Conservation (phyloP, 2,113 vertebrate genomes). For the Argyrosomus japonicus region DNA sequence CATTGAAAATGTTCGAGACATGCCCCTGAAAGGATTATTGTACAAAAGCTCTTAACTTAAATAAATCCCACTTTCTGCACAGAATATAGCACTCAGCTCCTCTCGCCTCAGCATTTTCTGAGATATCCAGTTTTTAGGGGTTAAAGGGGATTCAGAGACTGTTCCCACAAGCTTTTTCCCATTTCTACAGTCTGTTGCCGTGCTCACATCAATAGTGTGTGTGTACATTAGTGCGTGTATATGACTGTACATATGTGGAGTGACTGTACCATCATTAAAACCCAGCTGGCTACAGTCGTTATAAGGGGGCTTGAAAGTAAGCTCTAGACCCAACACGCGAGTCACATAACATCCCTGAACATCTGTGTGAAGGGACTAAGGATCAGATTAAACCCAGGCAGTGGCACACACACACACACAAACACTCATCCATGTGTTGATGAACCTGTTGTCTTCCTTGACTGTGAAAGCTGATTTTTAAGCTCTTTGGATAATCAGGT, state of each 20-base stretch:
- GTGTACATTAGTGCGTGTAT: background rate
- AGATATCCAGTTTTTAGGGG: conserved; percentile 27
- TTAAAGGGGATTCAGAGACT: conserved; percentile 37
- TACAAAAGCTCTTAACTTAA: conserved; percentile 46
- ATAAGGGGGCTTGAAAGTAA: conserved; percentile 42
- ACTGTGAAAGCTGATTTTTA: conserved; percentile 42
- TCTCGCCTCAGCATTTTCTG: conserved; percentile 18
- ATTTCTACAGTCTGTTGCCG: conserved; percentile 29
- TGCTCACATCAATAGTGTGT: conserved; percentile 15
- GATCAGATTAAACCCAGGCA: conserved; percentile 60
- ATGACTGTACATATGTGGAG: conserved; percentile 25
- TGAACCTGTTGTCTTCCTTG: conserved; percentile 25
- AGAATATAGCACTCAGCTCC: conserved; percentile 21
- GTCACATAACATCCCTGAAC: conserved; percentile 54
- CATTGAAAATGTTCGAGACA: conserved; percentile 34
- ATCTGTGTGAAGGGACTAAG: conserved; percentile 45
- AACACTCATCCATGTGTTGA: conserved; percentile 26
- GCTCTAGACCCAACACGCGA: conserved; percentile 44
- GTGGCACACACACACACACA: conserved; percentile 9
- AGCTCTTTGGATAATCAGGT: conserved; percentile 57
- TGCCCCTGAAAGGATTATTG: conserved; percentile 45
- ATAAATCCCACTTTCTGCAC: conserved; percentile 56
- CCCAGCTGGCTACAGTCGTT: conserved; percentile 48
- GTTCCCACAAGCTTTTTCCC: conserved; percentile 7
- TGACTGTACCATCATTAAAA: conserved; percentile 50